Evolutionary conservation across 2,797 vertebrate species (phyloP), one percentile per base, ranked within the genome.

Genomic region (Arremon brunneinucha): DNA sequence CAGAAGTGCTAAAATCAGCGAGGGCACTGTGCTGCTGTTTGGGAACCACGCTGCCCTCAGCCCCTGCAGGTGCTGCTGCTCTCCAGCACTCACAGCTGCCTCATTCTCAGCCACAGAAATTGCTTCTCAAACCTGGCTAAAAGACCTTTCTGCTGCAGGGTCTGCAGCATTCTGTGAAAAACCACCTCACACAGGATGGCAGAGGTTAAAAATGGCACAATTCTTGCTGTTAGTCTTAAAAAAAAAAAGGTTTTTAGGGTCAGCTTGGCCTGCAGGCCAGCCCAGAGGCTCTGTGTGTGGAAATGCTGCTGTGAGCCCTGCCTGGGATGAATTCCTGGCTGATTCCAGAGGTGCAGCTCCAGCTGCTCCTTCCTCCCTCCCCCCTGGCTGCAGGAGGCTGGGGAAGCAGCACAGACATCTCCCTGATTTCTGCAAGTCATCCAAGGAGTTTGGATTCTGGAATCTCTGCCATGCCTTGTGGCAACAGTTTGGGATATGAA

Each of bases 1-100:
- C 52, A 39, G 17, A 37, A 87, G 41, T 1, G 8, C 1, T 17
- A 9, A 15, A 15, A 46, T 9, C 21, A 12, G 3, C 0, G 35
- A 60, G 13, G 46, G 46, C 49, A 15, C 34, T 8, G 22, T 14
- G 13, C 37, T 74, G 50, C 57, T 34, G 46, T 4, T 4, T 16
- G 32, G 46, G 44, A 74, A 3, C 12, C 35, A 15, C 0, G 1
- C 71, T 68, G 59, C 34, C 43, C 24, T 5, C 70, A 67, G 74
- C 60, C 12, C 1, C 2, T 13, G 26, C 39, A 47, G 21, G 17
- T 10, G 34, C 18, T 47, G 26, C 53, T 43, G 24, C 24, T 43
- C 47, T 7, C 14, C 43, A 62, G 41, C 65, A 83, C 69, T 10
- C n/a, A 20, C 19, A 11, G 69, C 18, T 11, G 28, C 6, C 26